Evolutionary conservation across 2,888 invertebrate species (phyloP), one percentile per base, ranked within the genome.

Genomic region (Ophion slaviceki): DNA sequence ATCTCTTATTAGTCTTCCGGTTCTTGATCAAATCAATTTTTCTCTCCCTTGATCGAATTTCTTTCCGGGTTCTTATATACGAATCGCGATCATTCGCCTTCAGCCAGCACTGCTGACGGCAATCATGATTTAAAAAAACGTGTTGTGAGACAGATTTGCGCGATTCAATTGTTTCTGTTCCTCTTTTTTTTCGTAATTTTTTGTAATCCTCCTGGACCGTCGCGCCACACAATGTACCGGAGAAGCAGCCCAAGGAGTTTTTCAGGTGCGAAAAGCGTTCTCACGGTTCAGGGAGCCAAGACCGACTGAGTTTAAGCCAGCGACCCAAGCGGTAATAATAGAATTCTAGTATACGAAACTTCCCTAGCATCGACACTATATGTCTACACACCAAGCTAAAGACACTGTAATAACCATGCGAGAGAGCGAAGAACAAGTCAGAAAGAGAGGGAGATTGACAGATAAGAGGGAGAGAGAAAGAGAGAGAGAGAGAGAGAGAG

Each of bases 261-360:
- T 81, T 91, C 92, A 92, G 92, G 91, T 92, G 90, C 91, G 87
- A 90, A 89, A 90, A 87, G 62, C 90, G 93, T 93, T 93, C 93
- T 93, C 92, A 92, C 93, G 92, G 91, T 92, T 93, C 92, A 93
- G 91, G 92, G 92, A 93, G 93, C 93, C 92, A 93, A 92, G 91
- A 93, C 91, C 92, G 92, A 93, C 93, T 93, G 93, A 92, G 92
- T 92, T 91, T 92, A 92, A 93, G 92, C 92, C 93, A 93, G 92
- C 93, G 93, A 86, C 86, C 86, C 84, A 86, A 86, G 84, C 78
- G 78, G 82, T 93, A 93, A 93, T 93, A 93, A 93, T 93, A 93
- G 93, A 93, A 92, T 92, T 90, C 92, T 92, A 91, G 93, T 92
- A 91, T 92, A 92, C 90, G 91, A 91, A 89, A 90, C 80, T 87